Conservation (phyloP, 2,888 invertebrate genomes). For the Agriopis leucophaearia region DNA sequence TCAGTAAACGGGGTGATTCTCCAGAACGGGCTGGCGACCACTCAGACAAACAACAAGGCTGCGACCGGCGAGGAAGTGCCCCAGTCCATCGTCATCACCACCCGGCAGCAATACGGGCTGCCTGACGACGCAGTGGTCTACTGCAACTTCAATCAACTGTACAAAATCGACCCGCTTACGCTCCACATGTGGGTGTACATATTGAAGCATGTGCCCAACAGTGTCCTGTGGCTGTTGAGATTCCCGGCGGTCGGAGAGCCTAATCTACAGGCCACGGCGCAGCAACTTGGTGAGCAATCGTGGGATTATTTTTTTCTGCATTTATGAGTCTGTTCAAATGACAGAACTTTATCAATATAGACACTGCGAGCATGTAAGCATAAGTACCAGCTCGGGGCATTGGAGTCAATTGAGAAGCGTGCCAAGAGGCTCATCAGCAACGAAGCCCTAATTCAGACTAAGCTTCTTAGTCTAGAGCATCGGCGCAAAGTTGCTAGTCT, state of each 20-base stretch:
- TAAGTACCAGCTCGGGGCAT: too few relatives aligned
- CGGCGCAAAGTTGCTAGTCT: too few relatives aligned
- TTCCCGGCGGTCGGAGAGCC: conserved; percentile 98
- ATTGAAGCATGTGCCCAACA: conserved; percentile 97
- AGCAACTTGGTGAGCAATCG: conserved; percentile 89
- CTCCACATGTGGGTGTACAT: conserved; percentile 98
- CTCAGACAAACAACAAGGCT: conserved; percentile 98
- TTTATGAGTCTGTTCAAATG: too few relatives aligned
- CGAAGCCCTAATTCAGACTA: too few relatives aligned
- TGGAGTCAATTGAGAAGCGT: too few relatives aligned
- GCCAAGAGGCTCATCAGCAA: too few relatives aligned
- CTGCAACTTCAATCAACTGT: conserved; percentile 99
- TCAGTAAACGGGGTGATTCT: conserved; percentile 97
- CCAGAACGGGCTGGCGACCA: conserved; percentile 98
- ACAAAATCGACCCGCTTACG: conserved; percentile 99
- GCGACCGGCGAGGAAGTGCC: conserved; percentile 99
- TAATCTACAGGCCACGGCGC: conserved; percentile 93
- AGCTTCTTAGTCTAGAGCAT: too few relatives aligned
- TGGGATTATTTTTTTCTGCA: not conserved
- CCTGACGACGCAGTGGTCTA: conserved; percentile 99
- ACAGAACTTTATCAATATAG: too few relatives aligned
- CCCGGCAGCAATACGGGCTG: conserved; percentile 97
- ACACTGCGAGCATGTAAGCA: too few relatives aligned
- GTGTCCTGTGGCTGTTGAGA: conserved; percentile 97
- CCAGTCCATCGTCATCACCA: conserved; percentile 97